These are phyloP conservation scores for Stenopsyche tienmushanensis DNA, from an alignment of 1,140 invertebrate species.

Conservation along the genomic window DNA sequence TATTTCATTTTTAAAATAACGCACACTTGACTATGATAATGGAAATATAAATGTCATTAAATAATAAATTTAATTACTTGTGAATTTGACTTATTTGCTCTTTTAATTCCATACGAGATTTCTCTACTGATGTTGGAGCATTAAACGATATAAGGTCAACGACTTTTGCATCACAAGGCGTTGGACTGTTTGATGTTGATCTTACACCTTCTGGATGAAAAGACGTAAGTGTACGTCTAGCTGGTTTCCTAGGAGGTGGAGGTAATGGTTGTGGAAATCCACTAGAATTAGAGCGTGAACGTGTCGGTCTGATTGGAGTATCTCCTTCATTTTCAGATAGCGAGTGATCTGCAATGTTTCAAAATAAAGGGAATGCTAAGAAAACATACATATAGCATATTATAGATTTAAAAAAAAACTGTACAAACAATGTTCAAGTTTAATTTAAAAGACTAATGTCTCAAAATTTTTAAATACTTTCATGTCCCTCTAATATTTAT, in stretches of 20 bases:
- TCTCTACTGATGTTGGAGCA: constrained; percentile 60
- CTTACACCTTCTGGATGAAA: constrained; percentile 41
- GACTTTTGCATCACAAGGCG: constrained; percentile 58
- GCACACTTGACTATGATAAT: no score
- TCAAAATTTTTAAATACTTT: no score
- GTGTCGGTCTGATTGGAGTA: constrained; percentile 21
- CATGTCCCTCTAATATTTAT: no score
- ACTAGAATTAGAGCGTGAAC: constrained; percentile 37
- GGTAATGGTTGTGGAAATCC: constrained; percentile 51
- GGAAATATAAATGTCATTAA: no score
- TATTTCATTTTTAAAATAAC: no score
- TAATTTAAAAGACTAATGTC: no score
- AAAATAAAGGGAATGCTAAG: background rate
- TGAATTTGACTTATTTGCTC: constrained; percentile 59
- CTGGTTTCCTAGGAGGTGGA: constrained; percentile 56
- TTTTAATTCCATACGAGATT: constrained; percentile 54
- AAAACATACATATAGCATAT: background rate
- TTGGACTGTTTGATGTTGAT: constrained; percentile 55
- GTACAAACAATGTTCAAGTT: no score
- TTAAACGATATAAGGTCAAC: constrained; percentile 74
- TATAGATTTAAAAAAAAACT: no score
- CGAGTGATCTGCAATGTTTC: constrained; percentile 16
- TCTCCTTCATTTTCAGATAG: constrained; percentile 32
- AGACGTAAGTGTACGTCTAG: constrained; percentile 47
- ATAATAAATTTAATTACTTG: constrained; percentile 43